Base-by-base conservation (phyloP, 2,797 vertebrate genomes). In the Peromyscus eremicus region DNA sequence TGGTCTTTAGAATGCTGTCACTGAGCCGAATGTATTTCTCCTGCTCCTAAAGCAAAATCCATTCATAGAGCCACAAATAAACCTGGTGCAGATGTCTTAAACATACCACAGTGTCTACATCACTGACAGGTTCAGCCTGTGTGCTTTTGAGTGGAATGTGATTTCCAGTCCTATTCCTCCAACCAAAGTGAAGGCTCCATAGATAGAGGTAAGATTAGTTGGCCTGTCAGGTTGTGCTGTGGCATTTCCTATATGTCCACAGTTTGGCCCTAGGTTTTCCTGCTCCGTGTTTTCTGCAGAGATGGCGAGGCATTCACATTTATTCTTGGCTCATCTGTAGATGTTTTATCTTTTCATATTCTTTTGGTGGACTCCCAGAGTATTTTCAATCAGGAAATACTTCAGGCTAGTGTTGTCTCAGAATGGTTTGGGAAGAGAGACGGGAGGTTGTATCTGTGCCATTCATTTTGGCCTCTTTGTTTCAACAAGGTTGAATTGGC, bases 271-370 rank as follows among this genome's bases (percentile, higher is more conserved):
- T 76, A 14, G 5, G 13, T 40, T 84, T 55, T 77, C 2, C 11
- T 91, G 29, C 8, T 37, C 6, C 6, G 3, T 60, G 13, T 55
- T 83, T 93, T 25, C 21, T 89, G 62, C 49, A 76, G 49, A 16
- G 12, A 64, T 6, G 11, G 8, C 43, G 3, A 90, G 21, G 5
- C 13, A 25, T 71, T 86, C 34, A 1, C 9, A 37, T 70, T 92
- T 73, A 52, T 70, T 92, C 85, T 43, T 17, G 25, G 8, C 66
- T 19, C 60, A 57, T 34, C 19, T 3, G 0, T 12, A 25, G 52
- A 16, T 55, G 7, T 23, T 85, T 80, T 89, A 17, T 62, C 70
- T 95, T 34, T 85, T 92, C 12, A 77, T 70, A 52, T 60, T 71
- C 37, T 64, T 76, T 57, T 90, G 75, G 40, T 62, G 86, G 14